These are phyloP conservation scores for Varanus komodoensis DNA, from an alignment of 2,113 vertebrate genomes.

Conservation along the genomic window DNA sequence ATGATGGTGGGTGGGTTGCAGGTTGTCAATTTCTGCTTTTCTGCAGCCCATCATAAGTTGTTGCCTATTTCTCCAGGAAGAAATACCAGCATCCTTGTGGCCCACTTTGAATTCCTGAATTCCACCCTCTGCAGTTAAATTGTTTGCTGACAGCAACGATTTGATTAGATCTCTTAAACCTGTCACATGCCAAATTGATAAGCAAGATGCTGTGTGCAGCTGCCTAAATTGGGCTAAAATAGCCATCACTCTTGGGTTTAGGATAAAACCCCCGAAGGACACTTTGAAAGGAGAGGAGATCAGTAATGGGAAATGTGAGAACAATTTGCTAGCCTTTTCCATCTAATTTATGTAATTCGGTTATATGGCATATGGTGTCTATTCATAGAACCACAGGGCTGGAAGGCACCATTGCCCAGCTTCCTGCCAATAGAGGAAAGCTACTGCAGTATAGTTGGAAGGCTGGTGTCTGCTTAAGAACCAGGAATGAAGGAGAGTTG, in stretches of 20 bases:
- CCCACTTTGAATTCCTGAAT: constrained; percentile 3
- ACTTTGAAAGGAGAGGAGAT: neutral
- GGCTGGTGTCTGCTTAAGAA: too few relatives aligned
- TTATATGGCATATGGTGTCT: neutral
- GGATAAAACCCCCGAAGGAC: neutral
- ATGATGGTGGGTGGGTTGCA: neutral
- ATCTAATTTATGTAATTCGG: neutral
- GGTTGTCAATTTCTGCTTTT: neutral
- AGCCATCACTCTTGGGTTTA: neutral
- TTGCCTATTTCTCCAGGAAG: neutral
- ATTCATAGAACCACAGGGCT: too few relatives aligned
- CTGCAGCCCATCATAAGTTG: neutral
- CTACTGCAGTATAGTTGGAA: too few relatives aligned
- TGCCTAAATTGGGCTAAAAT: neutral
- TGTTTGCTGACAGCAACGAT: neutral
- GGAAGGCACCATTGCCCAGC: too few relatives aligned
- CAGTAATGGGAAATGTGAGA: neutral
- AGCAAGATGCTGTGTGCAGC: neutral
- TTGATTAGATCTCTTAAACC: constrained; percentile 11
- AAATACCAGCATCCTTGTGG: neutral
- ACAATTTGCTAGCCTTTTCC: neutral
- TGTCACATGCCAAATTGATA: constrained; percentile 19
- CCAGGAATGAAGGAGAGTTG: too few relatives aligned
- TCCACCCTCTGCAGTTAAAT: constrained; percentile 5
- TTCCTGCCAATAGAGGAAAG: too few relatives aligned